These are phyloP conservation scores for Perca flavescens DNA, from an alignment of 2,113 vertebrate species.

Conservation along the genomic window DNA sequence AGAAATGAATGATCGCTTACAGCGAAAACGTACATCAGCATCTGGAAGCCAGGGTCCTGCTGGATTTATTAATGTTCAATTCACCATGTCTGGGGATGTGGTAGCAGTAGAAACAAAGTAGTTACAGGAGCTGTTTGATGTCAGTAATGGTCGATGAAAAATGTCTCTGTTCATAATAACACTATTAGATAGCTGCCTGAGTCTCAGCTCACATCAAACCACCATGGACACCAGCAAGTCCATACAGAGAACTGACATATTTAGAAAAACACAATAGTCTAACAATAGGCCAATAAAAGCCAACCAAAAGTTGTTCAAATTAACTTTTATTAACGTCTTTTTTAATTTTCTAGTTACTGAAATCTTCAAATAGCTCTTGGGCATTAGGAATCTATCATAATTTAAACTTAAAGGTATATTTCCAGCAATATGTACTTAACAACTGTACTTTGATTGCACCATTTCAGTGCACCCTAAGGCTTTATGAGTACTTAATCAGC, in stretches of 20 bases:
- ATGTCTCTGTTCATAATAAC: not conserved
- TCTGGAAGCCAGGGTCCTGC: conserved; percentile 9
- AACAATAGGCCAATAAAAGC: not conserved
- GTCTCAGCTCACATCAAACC: not conserved
- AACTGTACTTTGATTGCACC: not conserved
- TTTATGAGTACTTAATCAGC: not conserved
- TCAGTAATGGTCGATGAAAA: not conserved
- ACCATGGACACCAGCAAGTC: not conserved
- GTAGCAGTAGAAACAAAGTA: not conserved
- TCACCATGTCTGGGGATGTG: conserved; percentile 12
- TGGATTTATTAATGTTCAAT: not conserved
- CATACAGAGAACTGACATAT: not conserved
- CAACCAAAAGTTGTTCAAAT: not conserved
- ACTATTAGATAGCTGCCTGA: not conserved
- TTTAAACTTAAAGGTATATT: not conserved
- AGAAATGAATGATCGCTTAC: conserved; percentile 1
- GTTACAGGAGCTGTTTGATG: not conserved
- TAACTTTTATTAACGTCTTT: not conserved
- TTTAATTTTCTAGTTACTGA: not conserved
- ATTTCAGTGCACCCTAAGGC: not conserved
- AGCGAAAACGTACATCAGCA: not conserved
- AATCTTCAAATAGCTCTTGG: not conserved
- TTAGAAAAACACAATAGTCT: not conserved
- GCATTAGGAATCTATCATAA: not conserved
- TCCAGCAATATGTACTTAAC: not conserved